phyloP scores from a whole-genome alignment of 1,140 invertebrate genomes.

The Oscheius sp. region DNA sequence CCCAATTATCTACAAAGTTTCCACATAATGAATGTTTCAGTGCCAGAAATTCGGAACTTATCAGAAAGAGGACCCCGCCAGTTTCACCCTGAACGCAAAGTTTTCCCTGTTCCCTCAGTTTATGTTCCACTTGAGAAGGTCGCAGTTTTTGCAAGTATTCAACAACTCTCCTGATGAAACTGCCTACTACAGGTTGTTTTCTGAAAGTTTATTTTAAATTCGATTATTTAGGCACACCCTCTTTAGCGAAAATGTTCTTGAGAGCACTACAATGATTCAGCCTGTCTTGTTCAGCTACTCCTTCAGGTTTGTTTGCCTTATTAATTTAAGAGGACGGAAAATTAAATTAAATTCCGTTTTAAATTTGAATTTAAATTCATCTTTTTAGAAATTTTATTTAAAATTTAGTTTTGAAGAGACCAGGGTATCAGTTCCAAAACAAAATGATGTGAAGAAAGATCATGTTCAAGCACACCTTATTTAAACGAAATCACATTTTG shows the following conservation, averaged over 20 bases:
- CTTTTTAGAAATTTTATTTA: too few species aligned
- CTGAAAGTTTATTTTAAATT: neutral
- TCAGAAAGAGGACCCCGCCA: constrained; percentile 91
- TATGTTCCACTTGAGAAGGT: constrained; percentile 96
- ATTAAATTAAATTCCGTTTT: too few species aligned
- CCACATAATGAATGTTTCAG: neutral
- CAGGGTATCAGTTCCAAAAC: too few species aligned
- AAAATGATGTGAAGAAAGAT: too few species aligned
- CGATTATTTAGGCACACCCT: constrained; percentile 81
- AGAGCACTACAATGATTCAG: constrained; percentile 98
- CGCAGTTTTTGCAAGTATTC: constrained; percentile 98
- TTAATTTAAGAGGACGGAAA: too few species aligned
- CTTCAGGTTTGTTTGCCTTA: constrained; percentile 72
- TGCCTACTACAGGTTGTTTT: constrained; percentile 83
- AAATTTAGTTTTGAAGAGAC: too few species aligned
- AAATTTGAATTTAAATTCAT: too few species aligned
- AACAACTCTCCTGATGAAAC: constrained; percentile 99
- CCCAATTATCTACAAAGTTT: neutral
- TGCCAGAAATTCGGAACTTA: constrained; percentile 96
- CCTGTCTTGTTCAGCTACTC: constrained; percentile 97
- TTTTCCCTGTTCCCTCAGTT: constrained; percentile 99
- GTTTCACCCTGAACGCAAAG: constrained; percentile 89
- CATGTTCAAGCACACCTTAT: too few species aligned
- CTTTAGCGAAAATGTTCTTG: constrained; percentile 90
- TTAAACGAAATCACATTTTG: too few species aligned